These are phyloP conservation scores for Halcyon malimbica DNA, from an alignment of 2,113 vertebrate genomes.

Conservation along the genomic window DNA sequence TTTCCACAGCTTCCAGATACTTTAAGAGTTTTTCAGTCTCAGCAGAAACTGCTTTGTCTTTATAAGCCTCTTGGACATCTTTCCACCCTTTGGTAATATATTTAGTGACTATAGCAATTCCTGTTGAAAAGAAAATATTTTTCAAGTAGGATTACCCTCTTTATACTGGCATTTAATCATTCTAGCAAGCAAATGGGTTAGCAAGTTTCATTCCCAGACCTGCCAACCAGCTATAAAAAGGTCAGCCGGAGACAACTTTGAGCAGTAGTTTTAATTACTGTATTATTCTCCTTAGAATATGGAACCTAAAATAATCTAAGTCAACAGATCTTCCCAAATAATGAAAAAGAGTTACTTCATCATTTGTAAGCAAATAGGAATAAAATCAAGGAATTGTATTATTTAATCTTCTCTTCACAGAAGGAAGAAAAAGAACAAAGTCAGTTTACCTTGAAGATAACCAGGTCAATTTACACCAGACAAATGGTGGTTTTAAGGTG, in stretches of 20 bases:
- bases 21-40: constrained; percentile 85
- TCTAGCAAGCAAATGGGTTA: neutral
- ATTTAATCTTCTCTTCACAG: neutral
- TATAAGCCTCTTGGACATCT: constrained; percentile 85
- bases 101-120: constrained; percentile 88
- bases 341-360: neutral
- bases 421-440: neutral
- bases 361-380: neutral
- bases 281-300: neutral
- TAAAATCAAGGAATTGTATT: neutral
- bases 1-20: constrained; percentile 92
- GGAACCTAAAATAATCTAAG: neutral
- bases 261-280: neutral
- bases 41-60: constrained; percentile 83
- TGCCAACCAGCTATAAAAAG: neutral
- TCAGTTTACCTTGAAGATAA: neutral
- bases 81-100: constrained; percentile 96
- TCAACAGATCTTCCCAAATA: neutral
- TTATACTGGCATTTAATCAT: neutral
- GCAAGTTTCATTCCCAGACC: neutral
- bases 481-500: neutral
- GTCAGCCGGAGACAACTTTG: neutral
- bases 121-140: constrained; percentile 73
- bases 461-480: neutral
- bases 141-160: neutral